Conservation (phyloP, 2,113 vertebrate genomes). For the Engraulis encrasicolus region DNA sequence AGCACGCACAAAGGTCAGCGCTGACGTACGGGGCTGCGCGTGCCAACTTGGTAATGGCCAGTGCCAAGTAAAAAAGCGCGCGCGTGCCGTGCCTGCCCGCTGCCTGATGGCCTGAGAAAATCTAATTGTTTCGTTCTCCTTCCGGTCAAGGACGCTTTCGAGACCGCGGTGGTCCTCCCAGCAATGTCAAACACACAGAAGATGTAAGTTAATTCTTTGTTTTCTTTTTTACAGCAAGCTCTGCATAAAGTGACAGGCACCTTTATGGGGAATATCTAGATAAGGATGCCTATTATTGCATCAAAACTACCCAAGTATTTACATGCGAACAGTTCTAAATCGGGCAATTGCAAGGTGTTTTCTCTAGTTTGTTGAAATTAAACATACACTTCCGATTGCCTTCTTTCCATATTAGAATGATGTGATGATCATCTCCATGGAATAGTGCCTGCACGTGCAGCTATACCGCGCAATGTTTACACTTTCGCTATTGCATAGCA, state of each 20-base stretch:
- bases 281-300: too few relatives aligned
- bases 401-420: neutral
- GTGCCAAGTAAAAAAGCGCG: neutral
- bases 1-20: slow-evolving; percentile 4
- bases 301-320: too few relatives aligned
- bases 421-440: neutral
- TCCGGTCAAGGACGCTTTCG: slow-evolving; percentile 39
- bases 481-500: neutral
- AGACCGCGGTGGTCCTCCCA: slow-evolving; percentile 5
- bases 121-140: slow-evolving; percentile 8
- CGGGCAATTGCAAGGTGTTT: neutral
- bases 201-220: slow-evolving; percentile 1
- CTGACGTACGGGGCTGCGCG: neutral
- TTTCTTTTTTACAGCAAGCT: neutral
- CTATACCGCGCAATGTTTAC: neutral
- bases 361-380: neutral
- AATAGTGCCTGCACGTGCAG: neutral
- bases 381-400: neutral
- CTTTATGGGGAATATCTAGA: neutral
- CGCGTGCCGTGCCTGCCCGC: too few relatives aligned
- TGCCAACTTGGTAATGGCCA: neutral
- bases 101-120: slow-evolving; percentile 23
- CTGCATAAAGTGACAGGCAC: neutral
- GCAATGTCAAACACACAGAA: slow-evolving; percentile 13
- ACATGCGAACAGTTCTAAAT: too few relatives aligned